phyloP scores from a whole-genome alignment of 2,797 vertebrate species.

The Pogoniulus pusillus region DNA sequence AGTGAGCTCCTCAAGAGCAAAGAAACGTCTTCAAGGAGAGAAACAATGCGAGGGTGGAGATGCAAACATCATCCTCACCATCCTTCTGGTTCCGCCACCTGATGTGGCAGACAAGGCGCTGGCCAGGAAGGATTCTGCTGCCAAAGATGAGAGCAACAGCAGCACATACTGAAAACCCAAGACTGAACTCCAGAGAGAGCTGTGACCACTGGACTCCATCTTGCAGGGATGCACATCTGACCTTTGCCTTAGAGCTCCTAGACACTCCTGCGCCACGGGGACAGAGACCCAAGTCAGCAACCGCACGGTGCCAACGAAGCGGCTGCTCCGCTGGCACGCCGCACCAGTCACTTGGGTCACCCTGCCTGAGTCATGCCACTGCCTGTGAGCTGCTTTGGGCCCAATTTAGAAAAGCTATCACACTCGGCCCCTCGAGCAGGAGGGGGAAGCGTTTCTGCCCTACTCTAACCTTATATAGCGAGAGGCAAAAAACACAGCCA shows the following conservation, averaged over 20 bases:
- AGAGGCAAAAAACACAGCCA: slow-evolving; percentile 63
- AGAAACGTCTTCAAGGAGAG: background rate
- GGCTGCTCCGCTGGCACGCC: background rate
- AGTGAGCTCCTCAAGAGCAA: background rate
- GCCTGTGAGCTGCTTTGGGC: slow-evolving; percentile 59
- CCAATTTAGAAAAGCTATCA: slow-evolving; percentile 72
- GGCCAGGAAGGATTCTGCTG: background rate
- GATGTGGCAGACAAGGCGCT: background rate
- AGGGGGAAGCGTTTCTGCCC: slow-evolving; percentile 61
- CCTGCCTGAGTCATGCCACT: slow-evolving; percentile 62
- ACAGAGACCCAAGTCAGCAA: background rate
- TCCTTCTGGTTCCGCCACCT: background rate
- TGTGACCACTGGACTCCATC: background rate
- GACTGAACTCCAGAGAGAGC: background rate
- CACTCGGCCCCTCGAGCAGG: slow-evolving; percentile 55
- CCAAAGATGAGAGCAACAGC: background rate
- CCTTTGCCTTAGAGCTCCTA: background rate
- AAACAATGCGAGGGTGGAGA: background rate
- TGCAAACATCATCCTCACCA: background rate
- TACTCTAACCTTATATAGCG: slow-evolving; percentile 59
- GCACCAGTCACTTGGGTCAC: background rate
- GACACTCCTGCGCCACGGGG: background rate
- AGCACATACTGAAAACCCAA: rapidly evolving
- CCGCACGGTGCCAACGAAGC: background rate
- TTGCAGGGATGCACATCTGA: rapidly evolving